Base-by-base conservation (phyloP, 2,888 invertebrate genomes). In the Cephus pygmeus region DNA sequence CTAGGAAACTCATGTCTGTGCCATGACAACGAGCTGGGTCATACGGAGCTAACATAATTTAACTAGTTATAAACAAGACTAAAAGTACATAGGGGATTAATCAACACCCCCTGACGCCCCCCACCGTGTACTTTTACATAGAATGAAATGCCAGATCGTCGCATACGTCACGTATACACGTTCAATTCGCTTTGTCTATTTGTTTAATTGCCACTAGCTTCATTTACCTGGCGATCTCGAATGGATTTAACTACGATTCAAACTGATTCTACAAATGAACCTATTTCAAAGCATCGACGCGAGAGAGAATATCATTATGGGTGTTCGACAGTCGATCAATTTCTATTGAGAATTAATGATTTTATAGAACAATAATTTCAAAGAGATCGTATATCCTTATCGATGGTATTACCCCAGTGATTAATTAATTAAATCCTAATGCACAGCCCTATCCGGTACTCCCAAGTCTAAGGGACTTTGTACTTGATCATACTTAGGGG, bases 1-100 rank as follows among this genome's bases (percentile, higher is more conserved):
- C 56, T 56, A 23, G 71, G 76, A 73, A 75, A 74, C 33, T 73
- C 75, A 56, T 71, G 73, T 68, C 78, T 78, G 75, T 30, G 75
- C 71, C 33, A 71, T 56, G 23, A 56, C 23, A 56, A 56, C 56
- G 56, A 56, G 56, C 56, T 56, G 56, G 23, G 23, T 56, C 56
- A 23, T 56, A 23, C 23, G 15, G 56, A 56, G 23, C 23, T 15
- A 56, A 56, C 23, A 56, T 56, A 56, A 23, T 56, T 56, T 23
- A 56, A 56, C 56, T 56, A 56, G 56, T 56, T 56, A 56, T 56
- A 56, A 56, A 56, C 56, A 56, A 56, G 56, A 9, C 56, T 56
- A 56, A 23, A 56, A 56, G 56, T 56, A 56, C 56, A 56, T 56
- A 23, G 56, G 56, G 56, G 23, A 56, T 56, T 9, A 56, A 56